Evolutionary conservation across 2,113 vertebrate genomes (phyloP).

Genomic region (Ptychochromis oligacanthus): DNA sequence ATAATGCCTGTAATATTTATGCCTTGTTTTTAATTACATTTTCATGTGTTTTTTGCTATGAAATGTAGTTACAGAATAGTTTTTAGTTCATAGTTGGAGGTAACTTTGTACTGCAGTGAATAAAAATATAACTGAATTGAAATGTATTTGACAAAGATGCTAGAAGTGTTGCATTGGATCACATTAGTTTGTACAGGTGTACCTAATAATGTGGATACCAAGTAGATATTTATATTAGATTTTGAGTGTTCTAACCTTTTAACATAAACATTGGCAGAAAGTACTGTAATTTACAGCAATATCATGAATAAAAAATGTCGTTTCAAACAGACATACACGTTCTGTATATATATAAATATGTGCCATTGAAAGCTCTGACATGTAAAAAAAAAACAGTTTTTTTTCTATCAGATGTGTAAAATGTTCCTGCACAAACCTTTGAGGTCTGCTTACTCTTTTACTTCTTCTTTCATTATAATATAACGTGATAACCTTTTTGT

Average conservation of each 20-base stretch:
- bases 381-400: neutral
- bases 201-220: neutral
- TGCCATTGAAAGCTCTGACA: neutral
- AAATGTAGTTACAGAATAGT: no score
- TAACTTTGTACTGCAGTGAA: rapidly evolving
- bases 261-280: neutral
- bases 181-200: rapidly evolving
- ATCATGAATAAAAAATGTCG: neutral
- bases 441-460: neutral
- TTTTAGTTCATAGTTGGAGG: neutral
- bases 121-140: rapidly evolving
- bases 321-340: rapidly evolving
- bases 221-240: rapidly evolving
- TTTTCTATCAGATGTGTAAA: neutral
- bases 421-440: neutral
- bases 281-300: neutral
- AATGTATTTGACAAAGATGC: neutral
- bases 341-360: neutral
- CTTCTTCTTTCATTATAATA: neutral
- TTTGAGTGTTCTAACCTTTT: neutral
- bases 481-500: neutral
- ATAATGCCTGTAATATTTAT: rapidly evolving
- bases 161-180: neutral
- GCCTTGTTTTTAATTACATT: neutral
- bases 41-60: neutral